These are phyloP conservation scores for Coleophora deauratella DNA, from an alignment of 2,888 invertebrate species.

Conservation along the genomic window DNA sequence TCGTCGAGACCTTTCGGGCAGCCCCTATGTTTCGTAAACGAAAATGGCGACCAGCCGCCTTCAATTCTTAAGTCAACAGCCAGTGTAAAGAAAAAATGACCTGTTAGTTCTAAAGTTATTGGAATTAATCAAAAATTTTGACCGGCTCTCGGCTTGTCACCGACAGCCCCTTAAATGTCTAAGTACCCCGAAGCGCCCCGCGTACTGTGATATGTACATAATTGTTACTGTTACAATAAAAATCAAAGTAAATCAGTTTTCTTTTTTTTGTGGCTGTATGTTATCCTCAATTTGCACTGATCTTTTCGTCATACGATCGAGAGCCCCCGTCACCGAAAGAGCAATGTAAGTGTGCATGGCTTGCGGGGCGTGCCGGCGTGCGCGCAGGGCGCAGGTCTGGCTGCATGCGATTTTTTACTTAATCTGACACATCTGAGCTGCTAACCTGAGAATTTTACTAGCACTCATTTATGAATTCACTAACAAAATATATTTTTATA, in stretches of 20 bases:
- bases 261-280: slow-evolving; percentile 35
- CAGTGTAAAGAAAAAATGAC: slow-evolving; percentile 70
- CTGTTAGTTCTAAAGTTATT: slow-evolving; percentile 27
- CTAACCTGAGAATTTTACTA: slow-evolving; percentile 17
- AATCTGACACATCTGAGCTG: slow-evolving; percentile 27
- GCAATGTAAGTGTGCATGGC: slow-evolving; percentile 70
- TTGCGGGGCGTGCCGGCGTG: slow-evolving; percentile 53
- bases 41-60: slow-evolving; percentile 70
- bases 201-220: slow-evolving; percentile 70
- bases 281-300: slow-evolving; percentile 41
- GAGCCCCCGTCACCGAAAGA: slow-evolving; percentile 35
- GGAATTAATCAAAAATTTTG: slow-evolving; percentile 38
- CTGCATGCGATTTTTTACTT: slow-evolving; percentile 60
- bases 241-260: slow-evolving; percentile 46
- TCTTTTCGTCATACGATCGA: slow-evolving; percentile 34
- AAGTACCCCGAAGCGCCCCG: slow-evolving; percentile 70
- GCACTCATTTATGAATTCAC: neutral
- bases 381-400: slow-evolving; percentile 19
- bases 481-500: slow-evolving; percentile 7
- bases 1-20: slow-evolving; percentile 84
- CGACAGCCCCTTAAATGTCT: slow-evolving; percentile 43
- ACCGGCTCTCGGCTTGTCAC: slow-evolving; percentile 37
- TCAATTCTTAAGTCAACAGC: slow-evolving; percentile 68
- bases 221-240: slow-evolving; percentile 73
- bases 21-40: slow-evolving; percentile 80